Percentiles rank a stretch among this genome's conserved stretches.
These are phyloP conservation scores for Nomada lathburiana DNA, from an alignment of 2,888 invertebrate species.

Conservation along the genomic window DNA sequence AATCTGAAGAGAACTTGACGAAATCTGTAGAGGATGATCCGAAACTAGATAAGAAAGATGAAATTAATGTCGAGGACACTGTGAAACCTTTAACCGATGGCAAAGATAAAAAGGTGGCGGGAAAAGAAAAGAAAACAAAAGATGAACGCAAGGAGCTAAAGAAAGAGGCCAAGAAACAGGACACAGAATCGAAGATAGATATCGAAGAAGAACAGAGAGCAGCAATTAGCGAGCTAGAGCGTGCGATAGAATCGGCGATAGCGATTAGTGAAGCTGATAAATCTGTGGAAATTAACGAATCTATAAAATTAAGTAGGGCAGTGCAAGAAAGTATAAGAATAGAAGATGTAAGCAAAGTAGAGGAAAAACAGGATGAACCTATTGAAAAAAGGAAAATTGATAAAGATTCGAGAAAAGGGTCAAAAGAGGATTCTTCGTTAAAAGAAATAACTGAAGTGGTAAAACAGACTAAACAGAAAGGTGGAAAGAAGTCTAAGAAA, in stretches of 20 bases:
- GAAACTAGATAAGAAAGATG: neutral
- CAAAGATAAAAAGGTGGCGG: constrained; percentile 15
- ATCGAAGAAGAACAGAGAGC: constrained; percentile 66
- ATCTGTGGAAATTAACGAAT: neutral
- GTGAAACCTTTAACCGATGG: neutral
- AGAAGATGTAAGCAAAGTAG: neutral
- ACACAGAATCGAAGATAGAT: constrained; percentile 74
- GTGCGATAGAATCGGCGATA: constrained; percentile 31
- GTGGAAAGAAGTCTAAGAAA: constrained; percentile 44
- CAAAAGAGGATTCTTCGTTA: constrained; percentile 1
- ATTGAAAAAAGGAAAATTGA: neutral
- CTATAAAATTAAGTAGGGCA: neutral
- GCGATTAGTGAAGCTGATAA: neutral
- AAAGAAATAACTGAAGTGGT: constrained; percentile 27
- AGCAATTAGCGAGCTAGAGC: constrained; percentile 15
- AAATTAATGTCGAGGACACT: neutral
- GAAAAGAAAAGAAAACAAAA: neutral
- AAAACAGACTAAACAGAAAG: constrained; percentile 44
- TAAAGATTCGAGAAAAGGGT: constrained; percentile 1
- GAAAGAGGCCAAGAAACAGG: constrained; percentile 13
- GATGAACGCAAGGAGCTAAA: constrained; percentile 23
- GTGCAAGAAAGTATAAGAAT: neutral
- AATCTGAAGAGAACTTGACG: neutral
- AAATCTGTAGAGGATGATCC: neutral
- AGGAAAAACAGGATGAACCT: neutral